These are phyloP conservation scores for Ptilodon capucinus DNA, from an alignment of 2,888 invertebrate species.

Conservation along the genomic window DNA sequence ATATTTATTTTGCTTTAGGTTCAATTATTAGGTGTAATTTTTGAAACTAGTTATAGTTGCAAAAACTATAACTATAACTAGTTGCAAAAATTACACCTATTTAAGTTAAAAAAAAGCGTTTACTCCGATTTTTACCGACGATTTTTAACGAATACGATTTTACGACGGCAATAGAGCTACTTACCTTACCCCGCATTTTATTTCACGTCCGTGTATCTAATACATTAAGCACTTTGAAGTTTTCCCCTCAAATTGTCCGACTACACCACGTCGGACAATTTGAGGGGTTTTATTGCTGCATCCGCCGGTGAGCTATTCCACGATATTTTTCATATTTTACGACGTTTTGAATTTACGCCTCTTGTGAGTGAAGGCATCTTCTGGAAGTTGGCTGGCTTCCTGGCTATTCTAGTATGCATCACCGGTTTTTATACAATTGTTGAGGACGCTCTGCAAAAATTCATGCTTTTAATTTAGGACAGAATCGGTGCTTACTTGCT, in stretches of 20 bases:
- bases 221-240: slow-evolving; percentile 25
- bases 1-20: too few relatives aligned
- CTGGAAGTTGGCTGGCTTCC: slow-evolving; percentile 29
- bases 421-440: slow-evolving; percentile 16
- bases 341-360: slow-evolving; percentile 73
- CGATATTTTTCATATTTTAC: slow-evolving; percentile 77
- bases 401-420: slow-evolving; percentile 34
- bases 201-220: slow-evolving; percentile 12
- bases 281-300: slow-evolving; percentile 57
- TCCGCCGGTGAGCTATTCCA: slow-evolving; percentile 44
- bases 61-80: too few relatives aligned
- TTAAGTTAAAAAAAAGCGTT: too few relatives aligned
- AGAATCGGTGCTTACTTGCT: not conserved
- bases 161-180: too few relatives aligned
- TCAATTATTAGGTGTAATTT: too few relatives aligned
- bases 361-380: slow-evolving; percentile 46
- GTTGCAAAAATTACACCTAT: too few relatives aligned
- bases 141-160: too few relatives aligned
- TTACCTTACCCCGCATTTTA: slow-evolving; percentile 1
- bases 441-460: slow-evolving; percentile 13
- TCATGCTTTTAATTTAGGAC: not conserved
- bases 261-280: too few relatives aligned
- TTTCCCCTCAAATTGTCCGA: slow-evolving; percentile 45
- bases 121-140: too few relatives aligned
- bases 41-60: too few relatives aligned